Base-by-base conservation (phyloP, 2,113 vertebrate species). In the Passer domesticus region DNA sequence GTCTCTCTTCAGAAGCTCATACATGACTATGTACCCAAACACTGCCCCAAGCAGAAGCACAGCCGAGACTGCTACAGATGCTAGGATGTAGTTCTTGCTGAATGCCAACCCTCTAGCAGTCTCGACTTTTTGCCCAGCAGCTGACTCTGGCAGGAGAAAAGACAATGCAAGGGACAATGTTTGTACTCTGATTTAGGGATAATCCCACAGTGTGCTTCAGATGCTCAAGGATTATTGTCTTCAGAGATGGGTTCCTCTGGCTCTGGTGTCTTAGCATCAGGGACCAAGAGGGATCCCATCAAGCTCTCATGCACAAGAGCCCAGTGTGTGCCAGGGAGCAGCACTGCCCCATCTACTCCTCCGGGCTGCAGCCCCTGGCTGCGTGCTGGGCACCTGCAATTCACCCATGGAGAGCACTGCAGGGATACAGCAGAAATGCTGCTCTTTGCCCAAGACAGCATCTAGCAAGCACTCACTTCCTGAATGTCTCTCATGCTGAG, bases 11-110 rank as follows among this genome's bases (percentile, higher is more conserved):
- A 21, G 47, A 16, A 37, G 7, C 11, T 5, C 22, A 4, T 9
- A 44, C 53, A 52, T 69, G 5, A 78, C 5, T 22, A 10, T 20
- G 7, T 13, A 76, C 27, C 83, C 19, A 13, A 25, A 0, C 4
- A 6, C 2, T 17, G 10, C 22, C 4, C 9, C 24, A 47, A 70
- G 24, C 10, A 87, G n/a, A 1, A 79, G 19, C 20, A 56, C 1
- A 49, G 30, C 4, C 0, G 31, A 31, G 3, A 9, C 30, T 27
- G 2, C 43, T 31, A 7, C 0, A 31, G 58, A 31, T 0, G 1
- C 9, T 8, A 79, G 6, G 7, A 80, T 15, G 13, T 35, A 79
- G 16, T 25, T 35, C 35, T 49, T 79, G 13, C 24, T 23, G 2
- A 23, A 2, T 3, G 21, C 2, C 66, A 19, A 17, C 1, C 24